A percentile compares a stretch with the other conserved stretches of the same genome.
Conservation (phyloP, 2,888 invertebrate genomes). For the Parasteatoda lunata region DNA sequence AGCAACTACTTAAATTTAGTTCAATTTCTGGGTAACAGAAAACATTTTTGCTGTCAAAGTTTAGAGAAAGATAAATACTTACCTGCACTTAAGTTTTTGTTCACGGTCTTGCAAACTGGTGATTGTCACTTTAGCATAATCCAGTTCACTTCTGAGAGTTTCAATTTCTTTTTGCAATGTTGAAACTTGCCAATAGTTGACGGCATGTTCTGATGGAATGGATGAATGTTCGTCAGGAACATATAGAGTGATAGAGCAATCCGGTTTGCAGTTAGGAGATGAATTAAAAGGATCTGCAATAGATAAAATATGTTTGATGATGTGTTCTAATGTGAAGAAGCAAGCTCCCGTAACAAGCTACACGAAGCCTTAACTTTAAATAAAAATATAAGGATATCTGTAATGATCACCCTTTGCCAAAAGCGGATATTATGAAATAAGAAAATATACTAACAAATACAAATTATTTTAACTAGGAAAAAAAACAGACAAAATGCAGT, state of each 20-base stretch:
- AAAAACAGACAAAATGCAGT: too few species aligned
- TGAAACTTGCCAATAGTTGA: slow-evolving; percentile 34
- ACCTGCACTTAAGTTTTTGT: slow-evolving; percentile 75
- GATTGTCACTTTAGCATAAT: slow-evolving; percentile 75
- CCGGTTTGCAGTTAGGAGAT: slow-evolving; percentile 5
- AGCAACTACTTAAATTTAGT: too few species aligned
- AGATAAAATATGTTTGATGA: background rate
- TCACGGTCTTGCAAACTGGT: slow-evolving; percentile 75
- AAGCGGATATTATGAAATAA: too few species aligned
- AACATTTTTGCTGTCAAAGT: too few species aligned
- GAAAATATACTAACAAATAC: too few species aligned
- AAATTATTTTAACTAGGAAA: too few species aligned
- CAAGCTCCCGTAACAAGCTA: background rate
- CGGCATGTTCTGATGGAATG: background rate
- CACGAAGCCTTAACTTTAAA: too few species aligned
- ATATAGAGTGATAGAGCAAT: slow-evolving; percentile 22
- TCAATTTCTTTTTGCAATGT: slow-evolving; percentile 74
- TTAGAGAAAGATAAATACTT: slow-evolving; percentile 25
- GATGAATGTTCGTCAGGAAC: slow-evolving; percentile 25
- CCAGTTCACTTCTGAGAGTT: slow-evolving; percentile 75
- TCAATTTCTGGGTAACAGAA: too few species aligned
- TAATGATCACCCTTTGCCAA: too few species aligned
- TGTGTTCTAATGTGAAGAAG: background rate
- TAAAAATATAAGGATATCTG: too few species aligned
- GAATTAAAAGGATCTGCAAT: background rate